Base-by-base conservation (phyloP, 2,797 vertebrate species). In the Lagodon rhomboides region DNA sequence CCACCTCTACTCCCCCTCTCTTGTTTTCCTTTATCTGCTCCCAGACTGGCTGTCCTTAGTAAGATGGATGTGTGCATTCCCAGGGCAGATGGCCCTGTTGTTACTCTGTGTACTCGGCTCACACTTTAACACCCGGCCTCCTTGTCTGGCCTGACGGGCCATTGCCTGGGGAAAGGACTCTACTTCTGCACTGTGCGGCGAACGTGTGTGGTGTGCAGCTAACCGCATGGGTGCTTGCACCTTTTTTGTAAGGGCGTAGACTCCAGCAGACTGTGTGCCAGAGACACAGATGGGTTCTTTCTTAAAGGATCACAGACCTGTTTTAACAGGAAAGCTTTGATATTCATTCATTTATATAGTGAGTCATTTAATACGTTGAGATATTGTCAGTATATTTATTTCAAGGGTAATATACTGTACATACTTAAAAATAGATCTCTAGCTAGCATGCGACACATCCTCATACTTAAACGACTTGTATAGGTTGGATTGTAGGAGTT, bases 51-150 rank as follows among this genome's bases (percentile, higher is more conserved):
- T 85, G 91, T 91, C 87, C 87, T 92, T 70, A 87, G 87, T 90
- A 94, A 95, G 94, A 95, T 93, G 89, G 92, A 95, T 95, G 92
- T 82, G 73, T 88, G 91, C 91, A 85, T 92, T 93, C 91, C 91
- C 88, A 87, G 89, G 93, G 92, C 93, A 95, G 94, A 94, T 95
- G 94, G 91, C 90, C 85, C 76, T 86, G 90, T 92, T 95, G 93
- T 89, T 95, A 83, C 87, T 87, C 68, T 59, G 79, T 95, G 92
- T 92, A 91, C 86, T 91, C 73, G 44, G 77, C 89, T 93, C 91
- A 87, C 88, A 91, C 87, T 94, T 92, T 92, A 93, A 90, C 90
- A 93, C 90, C 85, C 87, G 51, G 85, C 79, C 89, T 72, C 82
- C 89, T 92, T 91, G 92, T 92, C 92, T 92, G 88, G 87, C 80